Evolutionary conservation across 2,113 vertebrate species (phyloP).

Genomic region (Apteryx mantelli): DNA sequence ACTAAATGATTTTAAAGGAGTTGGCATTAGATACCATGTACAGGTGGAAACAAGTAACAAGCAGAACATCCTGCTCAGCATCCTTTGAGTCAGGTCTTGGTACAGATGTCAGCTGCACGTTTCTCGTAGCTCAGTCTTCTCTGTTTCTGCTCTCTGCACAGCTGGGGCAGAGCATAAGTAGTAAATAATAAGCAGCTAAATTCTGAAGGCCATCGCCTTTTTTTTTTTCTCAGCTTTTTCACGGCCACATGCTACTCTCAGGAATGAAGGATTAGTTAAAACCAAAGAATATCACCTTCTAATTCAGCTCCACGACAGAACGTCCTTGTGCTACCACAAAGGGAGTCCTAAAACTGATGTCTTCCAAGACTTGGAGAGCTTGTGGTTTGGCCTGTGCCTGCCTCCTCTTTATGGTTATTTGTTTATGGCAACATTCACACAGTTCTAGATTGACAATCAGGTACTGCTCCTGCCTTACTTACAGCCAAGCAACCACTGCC

Average conservation of each 20-base stretch:
- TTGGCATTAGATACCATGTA: background rate
- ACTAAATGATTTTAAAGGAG: background rate
- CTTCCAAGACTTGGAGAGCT: background rate
- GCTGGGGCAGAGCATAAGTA: background rate
- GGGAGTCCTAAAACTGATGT: background rate
- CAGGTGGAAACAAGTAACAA: background rate
- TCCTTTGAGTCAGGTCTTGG: background rate
- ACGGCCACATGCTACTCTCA: background rate
- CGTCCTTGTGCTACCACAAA: background rate
- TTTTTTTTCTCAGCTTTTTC: background rate
- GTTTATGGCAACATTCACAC: fast-evolving
- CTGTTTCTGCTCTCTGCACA: background rate
- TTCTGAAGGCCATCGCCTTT: background rate
- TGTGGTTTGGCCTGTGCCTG: background rate
- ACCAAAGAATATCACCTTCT: background rate
- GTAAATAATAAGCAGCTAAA: background rate
- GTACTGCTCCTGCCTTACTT: background rate
- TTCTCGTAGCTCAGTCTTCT: background rate
- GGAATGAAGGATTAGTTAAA: background rate
- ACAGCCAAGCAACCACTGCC: constrained; percentile 56
- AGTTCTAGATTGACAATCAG: background rate
- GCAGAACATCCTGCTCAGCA: fast-evolving
- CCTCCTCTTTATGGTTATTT: background rate
- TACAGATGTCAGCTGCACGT: background rate
- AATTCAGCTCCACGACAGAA: background rate